Evolutionary conservation across 1,140 invertebrate genomes (phyloP).

Genomic region (Drosophila persimilis): DNA sequence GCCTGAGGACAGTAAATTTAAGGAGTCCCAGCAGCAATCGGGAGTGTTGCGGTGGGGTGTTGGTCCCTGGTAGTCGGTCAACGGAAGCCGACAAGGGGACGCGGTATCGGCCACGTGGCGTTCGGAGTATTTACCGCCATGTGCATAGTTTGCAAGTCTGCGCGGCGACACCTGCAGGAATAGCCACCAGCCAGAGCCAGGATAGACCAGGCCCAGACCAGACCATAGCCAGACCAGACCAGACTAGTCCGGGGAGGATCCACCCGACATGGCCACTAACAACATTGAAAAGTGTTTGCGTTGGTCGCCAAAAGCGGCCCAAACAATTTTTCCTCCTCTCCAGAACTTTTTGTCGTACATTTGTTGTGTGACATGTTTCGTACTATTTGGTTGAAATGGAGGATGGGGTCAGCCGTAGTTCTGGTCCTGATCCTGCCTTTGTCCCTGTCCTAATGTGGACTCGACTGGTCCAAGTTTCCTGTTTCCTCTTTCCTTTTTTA

Average conservation of each 20-base stretch:
- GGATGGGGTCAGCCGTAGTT: background rate
- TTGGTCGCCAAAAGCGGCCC: constrained; percentile 61
- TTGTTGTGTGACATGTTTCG: constrained; percentile 63
- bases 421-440: background rate
- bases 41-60: background rate
- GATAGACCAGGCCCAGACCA: constrained; percentile 1
- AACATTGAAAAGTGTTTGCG: constrained; percentile 77
- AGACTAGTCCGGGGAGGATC: constrained; percentile 14
- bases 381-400: constrained; percentile 21
- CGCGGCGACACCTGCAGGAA: constrained; percentile 75
- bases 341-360: background rate
- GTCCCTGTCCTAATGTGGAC: constrained; percentile 48
- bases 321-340: constrained; percentile 36
- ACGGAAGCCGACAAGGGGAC: constrained; percentile 8
- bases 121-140: constrained; percentile 76
- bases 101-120: constrained; percentile 61
- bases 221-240: constrained; percentile 10
- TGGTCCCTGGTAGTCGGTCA: constrained; percentile 26
- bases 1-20: constrained; percentile 78
- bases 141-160: constrained; percentile 79
- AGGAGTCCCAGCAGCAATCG: constrained; percentile 38
- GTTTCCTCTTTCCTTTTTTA: constrained; percentile 11
- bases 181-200: constrained; percentile 15
- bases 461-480: constrained; percentile 44
- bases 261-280: constrained; percentile 72